phyloP scores from a whole-genome alignment of 2,888 invertebrate species.

The Lasioglossum oenotherae region DNA sequence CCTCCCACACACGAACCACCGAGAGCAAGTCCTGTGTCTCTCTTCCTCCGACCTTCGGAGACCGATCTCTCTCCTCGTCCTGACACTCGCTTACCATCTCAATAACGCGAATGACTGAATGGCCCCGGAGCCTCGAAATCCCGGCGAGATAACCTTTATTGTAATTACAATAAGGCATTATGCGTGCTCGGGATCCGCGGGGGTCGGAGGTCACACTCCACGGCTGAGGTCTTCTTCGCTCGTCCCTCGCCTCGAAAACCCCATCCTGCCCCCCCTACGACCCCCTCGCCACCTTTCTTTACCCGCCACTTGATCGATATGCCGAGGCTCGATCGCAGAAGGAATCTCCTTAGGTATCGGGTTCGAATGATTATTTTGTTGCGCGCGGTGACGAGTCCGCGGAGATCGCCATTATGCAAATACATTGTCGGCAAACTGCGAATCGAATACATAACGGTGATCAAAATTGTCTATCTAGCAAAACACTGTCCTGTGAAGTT shows the following conservation, averaged over 20 bases:
- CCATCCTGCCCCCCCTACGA: not conserved
- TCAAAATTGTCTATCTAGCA: not conserved
- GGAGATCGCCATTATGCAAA: not conserved
- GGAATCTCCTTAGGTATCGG: not conserved
- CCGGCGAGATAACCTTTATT: slow-evolving; percentile 81
- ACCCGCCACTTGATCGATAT: slow-evolving; percentile 13
- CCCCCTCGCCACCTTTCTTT: not conserved
- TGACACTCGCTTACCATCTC: slow-evolving; percentile 78
- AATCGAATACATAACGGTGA: not conserved
- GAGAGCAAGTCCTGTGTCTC: not conserved
- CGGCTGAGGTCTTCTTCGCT: slow-evolving; percentile 67
- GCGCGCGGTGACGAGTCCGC: not conserved
- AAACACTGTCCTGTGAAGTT: too few species aligned
- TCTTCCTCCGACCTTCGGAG: not conserved
- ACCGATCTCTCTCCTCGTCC: slow-evolving; percentile 13
- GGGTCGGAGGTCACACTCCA: slow-evolving; percentile 73
- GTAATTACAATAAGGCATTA: slow-evolving; percentile 82
- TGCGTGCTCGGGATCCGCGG: slow-evolving; percentile 68
- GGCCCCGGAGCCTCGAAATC: slow-evolving; percentile 77
- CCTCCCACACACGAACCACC: slow-evolving; percentile 2
- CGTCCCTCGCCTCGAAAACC: slow-evolving; percentile 36
- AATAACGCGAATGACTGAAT: slow-evolving; percentile 77
- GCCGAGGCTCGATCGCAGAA: not conserved
- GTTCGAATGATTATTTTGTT: slow-evolving; percentile 7
- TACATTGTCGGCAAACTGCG: not conserved